phyloP scores from a whole-genome alignment of 1,140 invertebrate genomes.

The Pristionchus pacificus region DNA sequence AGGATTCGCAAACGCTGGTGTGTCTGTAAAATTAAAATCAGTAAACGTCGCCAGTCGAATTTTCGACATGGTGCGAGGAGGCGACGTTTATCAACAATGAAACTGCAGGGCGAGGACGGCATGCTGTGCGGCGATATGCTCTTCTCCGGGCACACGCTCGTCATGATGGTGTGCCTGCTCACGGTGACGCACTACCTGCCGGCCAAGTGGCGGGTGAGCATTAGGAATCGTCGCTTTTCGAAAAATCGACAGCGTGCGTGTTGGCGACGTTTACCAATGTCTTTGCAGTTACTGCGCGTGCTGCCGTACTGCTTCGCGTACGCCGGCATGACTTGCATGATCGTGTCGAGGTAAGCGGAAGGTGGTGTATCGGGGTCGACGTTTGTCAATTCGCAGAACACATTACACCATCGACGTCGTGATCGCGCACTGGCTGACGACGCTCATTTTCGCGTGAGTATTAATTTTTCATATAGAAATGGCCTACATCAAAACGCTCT shows the following conservation, averaged over 20 bases:
- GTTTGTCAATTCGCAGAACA: conserved; percentile 8
- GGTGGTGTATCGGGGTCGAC: conserved; percentile 11
- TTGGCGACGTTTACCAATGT: too few relatives aligned
- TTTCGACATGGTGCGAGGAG: not conserved
- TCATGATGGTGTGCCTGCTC: conserved; percentile 38
- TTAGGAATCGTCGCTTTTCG: not conserved
- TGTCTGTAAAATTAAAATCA: not conserved
- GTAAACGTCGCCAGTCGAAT: not conserved
- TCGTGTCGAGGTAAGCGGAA: conserved; percentile 21
- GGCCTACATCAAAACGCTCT: too few relatives aligned
- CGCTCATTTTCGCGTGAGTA: conserved; percentile 46
- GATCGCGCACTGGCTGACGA: conserved; percentile 49
- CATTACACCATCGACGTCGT: conserved; percentile 40
- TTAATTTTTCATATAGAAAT: too few relatives aligned
- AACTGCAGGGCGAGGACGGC: conserved; percentile 36
- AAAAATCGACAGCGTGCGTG: not conserved
- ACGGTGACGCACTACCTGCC: not conserved
- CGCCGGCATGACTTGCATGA: conserved; percentile 32
- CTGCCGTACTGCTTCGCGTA: not conserved
- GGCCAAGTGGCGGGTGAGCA: not conserved
- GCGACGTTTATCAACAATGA: not conserved
- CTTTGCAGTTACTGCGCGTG: not conserved
- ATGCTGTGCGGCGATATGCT: conserved; percentile 55
- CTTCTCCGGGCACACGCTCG: conserved; percentile 51
- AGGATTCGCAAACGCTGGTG: too few relatives aligned